Base-by-base conservation (phyloP, 2,113 vertebrate genomes). In the Triplophysa tibetana region DNA sequence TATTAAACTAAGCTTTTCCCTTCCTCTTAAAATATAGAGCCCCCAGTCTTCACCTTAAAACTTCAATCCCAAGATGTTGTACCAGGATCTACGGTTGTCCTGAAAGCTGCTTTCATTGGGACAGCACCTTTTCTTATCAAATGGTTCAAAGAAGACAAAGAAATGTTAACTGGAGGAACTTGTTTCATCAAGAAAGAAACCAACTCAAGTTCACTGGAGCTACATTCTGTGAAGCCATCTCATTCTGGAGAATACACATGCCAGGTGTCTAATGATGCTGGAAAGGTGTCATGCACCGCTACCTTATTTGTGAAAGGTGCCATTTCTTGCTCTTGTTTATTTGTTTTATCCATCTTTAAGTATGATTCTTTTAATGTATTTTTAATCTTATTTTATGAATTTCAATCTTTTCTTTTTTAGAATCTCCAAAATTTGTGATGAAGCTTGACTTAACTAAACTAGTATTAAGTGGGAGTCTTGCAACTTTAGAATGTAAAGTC, bases 301-400 rank as follows among this genome's bases (percentile, higher is more conserved):
- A 90, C 92, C 79, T 92, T 99, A 73, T 98, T 98, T 92, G 97
- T 99, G 1, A 99, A 99, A 99, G 98, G 98, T 99, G 91, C 87
- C 19, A 10, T 82, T 81, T 94, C 88, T 86, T 84, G 56, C 76
- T 80, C 10, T 81, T 63, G 85, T 81, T 87, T 75, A 85, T 81
- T 80, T 74, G 82, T n/a, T 63, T 70, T 8, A 23, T 79, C n/a
- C 50, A 19, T 75, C 29, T 16, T 70, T n/a, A 38, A 8, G 79
- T 19, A 11, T 50, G 1, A 62, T 75, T 66, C 63, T 72, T 69
- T 33, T 61, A 80, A 85, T 11, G 10, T 23, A 72, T 75, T 66
- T 61, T 78, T 13, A 3, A 29, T 70, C 19, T 19, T 70, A 8
- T 38, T 38, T 45, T 2, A 45, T 45, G 11, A 45, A 65, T 83